These are phyloP conservation scores for Coryphaenoides rupestris DNA, from an alignment of 2,113 vertebrate genomes.

Conservation along the genomic window DNA sequence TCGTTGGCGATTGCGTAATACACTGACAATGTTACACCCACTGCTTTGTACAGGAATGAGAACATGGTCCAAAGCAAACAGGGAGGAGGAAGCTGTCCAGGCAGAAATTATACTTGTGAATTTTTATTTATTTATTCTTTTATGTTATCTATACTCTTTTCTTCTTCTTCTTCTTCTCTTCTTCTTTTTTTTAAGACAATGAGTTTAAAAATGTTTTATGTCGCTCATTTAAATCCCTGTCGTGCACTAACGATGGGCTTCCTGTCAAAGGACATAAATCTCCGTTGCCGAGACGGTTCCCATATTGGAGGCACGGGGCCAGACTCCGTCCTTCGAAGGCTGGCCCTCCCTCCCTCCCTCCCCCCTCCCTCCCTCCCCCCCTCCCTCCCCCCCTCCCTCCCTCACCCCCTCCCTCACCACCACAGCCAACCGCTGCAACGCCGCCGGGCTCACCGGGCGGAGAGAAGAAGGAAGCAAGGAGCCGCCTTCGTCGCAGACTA, in stretches of 20 bases:
- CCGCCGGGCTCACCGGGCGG: slow-evolving; percentile 20
- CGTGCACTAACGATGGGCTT: not conserved
- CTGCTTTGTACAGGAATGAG: slow-evolving; percentile 14
- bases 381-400: too few relatives aligned
- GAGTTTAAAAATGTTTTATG: too few relatives aligned
- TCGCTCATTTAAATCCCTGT: too few relatives aligned
- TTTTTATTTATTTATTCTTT: not conserved
- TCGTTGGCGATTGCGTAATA: too few relatives aligned
- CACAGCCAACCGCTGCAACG: slow-evolving; percentile 32
- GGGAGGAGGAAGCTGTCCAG: slow-evolving; percentile 10
- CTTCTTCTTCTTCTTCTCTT: too few relatives aligned
- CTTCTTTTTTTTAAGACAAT: too few relatives aligned
- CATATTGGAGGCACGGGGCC: slow-evolving; percentile 15
- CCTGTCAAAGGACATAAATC: slow-evolving; percentile 24
- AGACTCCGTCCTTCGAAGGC: slow-evolving; percentile 7
- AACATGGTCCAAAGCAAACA: slow-evolving; percentile 9
- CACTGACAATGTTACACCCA: slow-evolving; percentile 1
- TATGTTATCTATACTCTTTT: too few relatives aligned
- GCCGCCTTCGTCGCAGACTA: slow-evolving; percentile 31
- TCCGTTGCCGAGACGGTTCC: slow-evolving; percentile 2
- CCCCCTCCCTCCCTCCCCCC: too few relatives aligned
- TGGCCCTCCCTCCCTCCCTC: too few relatives aligned
- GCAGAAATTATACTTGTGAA: too few relatives aligned
- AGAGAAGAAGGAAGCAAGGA: slow-evolving; percentile 39
- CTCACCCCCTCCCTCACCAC: too few relatives aligned